A percentile compares a stretch with the other conserved stretches of the same genome.
phyloP scores from a whole-genome alignment of 2,888 invertebrate species.

The Incurvaria masculella region DNA sequence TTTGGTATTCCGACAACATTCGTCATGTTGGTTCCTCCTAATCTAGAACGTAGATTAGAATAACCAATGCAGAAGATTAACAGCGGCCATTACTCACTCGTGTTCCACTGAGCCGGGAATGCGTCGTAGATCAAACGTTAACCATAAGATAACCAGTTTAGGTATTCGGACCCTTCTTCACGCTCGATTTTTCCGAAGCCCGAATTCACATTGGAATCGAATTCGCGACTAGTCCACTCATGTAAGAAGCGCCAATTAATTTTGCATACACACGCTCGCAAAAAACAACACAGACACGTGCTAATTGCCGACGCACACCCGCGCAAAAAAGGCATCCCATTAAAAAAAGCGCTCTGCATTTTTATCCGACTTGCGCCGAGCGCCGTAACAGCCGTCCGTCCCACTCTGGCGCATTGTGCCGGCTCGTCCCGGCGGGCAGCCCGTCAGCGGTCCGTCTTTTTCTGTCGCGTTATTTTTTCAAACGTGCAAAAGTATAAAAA shows the following conservation, averaged over 20 bases:
- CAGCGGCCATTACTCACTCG: no score
- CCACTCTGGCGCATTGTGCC: slow-evolving; percentile 48
- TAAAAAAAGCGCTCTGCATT: slow-evolving; percentile 42
- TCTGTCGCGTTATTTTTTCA: slow-evolving; percentile 50
- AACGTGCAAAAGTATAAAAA: slow-evolving; percentile 57
- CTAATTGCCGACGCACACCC: slow-evolving; percentile 57
- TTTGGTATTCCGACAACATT: no score
- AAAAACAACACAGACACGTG: slow-evolving; percentile 17
- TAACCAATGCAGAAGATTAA: no score
- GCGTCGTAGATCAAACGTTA: no score
- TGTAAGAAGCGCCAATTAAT: neutral
- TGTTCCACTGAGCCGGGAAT: no score
- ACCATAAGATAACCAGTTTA: no score
- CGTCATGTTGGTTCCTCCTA: no score
- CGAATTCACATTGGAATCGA: neutral
- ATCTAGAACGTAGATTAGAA: no score
- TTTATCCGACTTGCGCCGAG: slow-evolving; percentile 38
- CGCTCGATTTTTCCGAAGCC: no score
- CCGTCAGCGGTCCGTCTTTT: slow-evolving; percentile 56
- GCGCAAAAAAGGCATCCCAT: slow-evolving; percentile 53
- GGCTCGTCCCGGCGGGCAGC: slow-evolving; percentile 21
- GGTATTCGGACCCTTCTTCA: no score
- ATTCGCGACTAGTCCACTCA: neutral
- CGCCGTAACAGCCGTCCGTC: slow-evolving; percentile 47
- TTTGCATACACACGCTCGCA: neutral